A percentile compares a stretch with the other conserved stretches of the same genome.
phyloP scores from a whole-genome alignment of 1,140 invertebrate species.

The Calephelis virginiensis region DNA sequence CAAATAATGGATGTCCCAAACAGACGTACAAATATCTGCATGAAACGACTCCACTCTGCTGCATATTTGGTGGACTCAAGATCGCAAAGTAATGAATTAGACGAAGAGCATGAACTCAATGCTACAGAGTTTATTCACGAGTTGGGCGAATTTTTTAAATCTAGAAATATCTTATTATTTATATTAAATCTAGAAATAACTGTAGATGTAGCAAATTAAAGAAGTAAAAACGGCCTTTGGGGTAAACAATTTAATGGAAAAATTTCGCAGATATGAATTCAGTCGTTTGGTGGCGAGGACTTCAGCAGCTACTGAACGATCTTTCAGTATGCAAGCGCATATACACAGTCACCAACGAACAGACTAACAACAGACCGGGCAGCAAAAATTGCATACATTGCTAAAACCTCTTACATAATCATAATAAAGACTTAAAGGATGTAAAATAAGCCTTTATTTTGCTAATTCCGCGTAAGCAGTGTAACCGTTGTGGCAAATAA shows the following conservation, averaged over 20 bases:
- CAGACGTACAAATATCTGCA: slow-evolving; percentile 26
- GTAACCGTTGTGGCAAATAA: too few species aligned
- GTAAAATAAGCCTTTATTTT: not conserved
- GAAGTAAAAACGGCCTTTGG: slow-evolving; percentile 32
- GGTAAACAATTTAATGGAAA: slow-evolving; percentile 27
- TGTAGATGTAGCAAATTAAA: slow-evolving; percentile 32
- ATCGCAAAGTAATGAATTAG: slow-evolving; percentile 28
- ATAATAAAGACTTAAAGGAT: not conserved
- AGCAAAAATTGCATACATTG: slow-evolving; percentile 34
- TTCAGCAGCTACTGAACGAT: slow-evolving; percentile 32
- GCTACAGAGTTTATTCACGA: slow-evolving; percentile 34
- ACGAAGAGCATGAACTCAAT: slow-evolving; percentile 31
- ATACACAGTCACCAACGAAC: slow-evolving; percentile 33
- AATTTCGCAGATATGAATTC: slow-evolving; percentile 27
- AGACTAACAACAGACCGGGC: slow-evolving; percentile 32
- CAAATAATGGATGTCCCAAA: slow-evolving; percentile 21
- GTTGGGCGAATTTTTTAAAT: slow-evolving; percentile 5
- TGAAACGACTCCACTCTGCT: slow-evolving; percentile 37
- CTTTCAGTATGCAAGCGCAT: slow-evolving; percentile 30
- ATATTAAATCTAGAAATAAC: slow-evolving; percentile 23
- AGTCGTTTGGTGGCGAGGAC: slow-evolving; percentile 37
- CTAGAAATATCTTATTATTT: too few species aligned
- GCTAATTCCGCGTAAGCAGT: too few species aligned
- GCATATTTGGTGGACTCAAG: slow-evolving; percentile 34
- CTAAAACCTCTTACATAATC: slow-evolving; percentile 35